Base-by-base conservation (phyloP, 2,113 vertebrate species). In the Menidia beryllina region DNA sequence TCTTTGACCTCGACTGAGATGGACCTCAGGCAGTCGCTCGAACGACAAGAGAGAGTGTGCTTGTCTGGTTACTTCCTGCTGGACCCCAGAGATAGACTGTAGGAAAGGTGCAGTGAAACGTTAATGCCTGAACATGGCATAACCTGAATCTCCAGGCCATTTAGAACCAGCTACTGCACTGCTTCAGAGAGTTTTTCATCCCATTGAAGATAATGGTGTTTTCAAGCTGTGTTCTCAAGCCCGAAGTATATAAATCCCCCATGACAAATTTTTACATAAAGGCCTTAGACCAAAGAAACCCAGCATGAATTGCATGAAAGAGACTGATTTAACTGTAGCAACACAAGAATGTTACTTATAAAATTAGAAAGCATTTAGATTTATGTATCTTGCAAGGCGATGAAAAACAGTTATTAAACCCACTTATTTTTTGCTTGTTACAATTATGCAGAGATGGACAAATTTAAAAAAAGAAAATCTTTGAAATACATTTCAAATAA, bases 1-100 rank as follows among this genome's bases (percentile, higher is more conserved):
- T 52, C 94, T 90, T 2, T 90, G 86, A 66, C 91, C 90, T 85
- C 92, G 92, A 84, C 89, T 94, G 77, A 95, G 93, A 89, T 96
- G 95, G 79, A 98, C 95, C 89, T 96, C 95, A 45, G 98, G 97
- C 94, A 97, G 94, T 80, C 94, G 94, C 82, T 96, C 97, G 70
- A 99, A 93, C 25, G 95, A 95, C 90, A 99, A 90, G 89, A 99
- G 98, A 38, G 97, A 95, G 76, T 94, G 93, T 15, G 96, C 94
- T 91, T 99, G 96, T 89, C 97, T 92, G 53, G 91, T 94, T 88
- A 98, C 96, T 92, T 98, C 96, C 88, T 98, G 97, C 88, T 99
- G 97, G 64, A 99, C 96, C 86, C 96, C 97, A 81, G 96, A 98
- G 90, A 97, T 95, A 71, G 96, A 94, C 98, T 99, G 94, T 75